Evolutionary conservation across 2,888 invertebrate genomes (phyloP), one percentile per base, ranked within the genome.

Genomic region (Heliconius aoede): DNA sequence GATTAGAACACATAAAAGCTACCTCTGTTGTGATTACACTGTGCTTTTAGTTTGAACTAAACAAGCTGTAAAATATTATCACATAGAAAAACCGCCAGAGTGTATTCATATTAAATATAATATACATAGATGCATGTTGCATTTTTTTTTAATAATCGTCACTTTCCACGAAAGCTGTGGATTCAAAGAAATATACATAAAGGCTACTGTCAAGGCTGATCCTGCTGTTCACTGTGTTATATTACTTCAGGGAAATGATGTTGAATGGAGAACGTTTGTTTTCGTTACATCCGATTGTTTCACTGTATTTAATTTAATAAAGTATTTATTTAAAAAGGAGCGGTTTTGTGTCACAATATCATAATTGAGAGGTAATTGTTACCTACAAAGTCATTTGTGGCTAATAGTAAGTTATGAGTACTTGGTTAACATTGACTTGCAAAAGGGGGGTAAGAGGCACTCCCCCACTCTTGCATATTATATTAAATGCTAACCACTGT

Each of bases 161-260:
- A 76, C 74, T 71, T 72, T 80, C 89, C 89, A 83, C 72, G 85
- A 88, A 91, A 67, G 76, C 81, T 80, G 77, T 78, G 82, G 78
- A 79, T 77, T 77, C 60, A 26, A 26, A 36, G 32, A 72, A 72
- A 36, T 32, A 51, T 82, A 83, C 82, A 40, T 9, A 26, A 69
- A 73, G 74, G 85, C 82, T 84, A 85, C 77, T 85, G 84, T 82
- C 88, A 90, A 90, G 89, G 90, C 81, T 88, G 76, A 78, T 83
- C 84, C 81, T 72, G 15, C 7, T 30, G n/a, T 58, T 72, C 61
- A 69, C 46, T 64, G 36, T 24, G 26, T 71, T 71, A n/a, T 58
- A 61, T 36, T 72, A 72, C 72, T 72, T 72, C 72, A 72, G 32
- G 72, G 72, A 72, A 72, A 40, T 60, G 18, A 46, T 24, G 2